Evolutionary conservation across 2,113 vertebrate species (phyloP).

Genomic region (Fukomys damarensis): DNA sequence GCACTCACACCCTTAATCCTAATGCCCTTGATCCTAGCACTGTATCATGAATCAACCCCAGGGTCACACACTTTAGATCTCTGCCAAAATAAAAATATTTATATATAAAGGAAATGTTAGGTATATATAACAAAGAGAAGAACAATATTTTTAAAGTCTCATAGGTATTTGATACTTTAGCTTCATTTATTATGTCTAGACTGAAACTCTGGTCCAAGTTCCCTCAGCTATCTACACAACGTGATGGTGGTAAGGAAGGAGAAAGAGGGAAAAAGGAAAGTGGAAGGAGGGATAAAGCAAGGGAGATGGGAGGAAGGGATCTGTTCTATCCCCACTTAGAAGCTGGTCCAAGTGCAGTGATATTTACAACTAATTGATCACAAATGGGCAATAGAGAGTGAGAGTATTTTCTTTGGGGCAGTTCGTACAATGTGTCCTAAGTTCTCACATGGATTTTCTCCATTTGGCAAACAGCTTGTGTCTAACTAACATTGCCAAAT

Average conservation of each 20-base stretch:
- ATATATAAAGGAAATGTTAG: not conserved
- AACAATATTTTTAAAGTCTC: not conserved
- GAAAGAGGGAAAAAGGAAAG: not conserved
- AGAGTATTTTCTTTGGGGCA: not conserved
- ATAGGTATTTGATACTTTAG: not conserved
- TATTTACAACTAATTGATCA: too few relatives aligned
- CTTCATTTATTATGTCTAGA: not conserved
- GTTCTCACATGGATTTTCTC: not conserved
- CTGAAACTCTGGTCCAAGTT: not conserved
- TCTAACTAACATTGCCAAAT: not conserved
- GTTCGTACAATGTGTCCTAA: accelerated
- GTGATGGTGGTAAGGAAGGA: not conserved
- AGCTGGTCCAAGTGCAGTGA: too few relatives aligned
- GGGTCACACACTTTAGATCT: too few relatives aligned
- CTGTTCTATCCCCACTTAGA: not conserved
- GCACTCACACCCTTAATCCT: too few relatives aligned
- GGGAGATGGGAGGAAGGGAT: not conserved
- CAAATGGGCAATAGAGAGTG: not conserved
- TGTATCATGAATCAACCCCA: too few relatives aligned
- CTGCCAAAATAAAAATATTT: not conserved
- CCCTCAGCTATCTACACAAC: not conserved
- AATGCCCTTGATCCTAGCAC: too few relatives aligned
- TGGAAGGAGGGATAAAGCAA: not conserved
- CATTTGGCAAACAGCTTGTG: not conserved
- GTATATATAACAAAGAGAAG: not conserved